A percentile compares a stretch with the other conserved stretches of the same genome.
Evolutionary conservation across 2,113 vertebrate genomes (phyloP).

Genomic region (Epinephelus moara): DNA sequence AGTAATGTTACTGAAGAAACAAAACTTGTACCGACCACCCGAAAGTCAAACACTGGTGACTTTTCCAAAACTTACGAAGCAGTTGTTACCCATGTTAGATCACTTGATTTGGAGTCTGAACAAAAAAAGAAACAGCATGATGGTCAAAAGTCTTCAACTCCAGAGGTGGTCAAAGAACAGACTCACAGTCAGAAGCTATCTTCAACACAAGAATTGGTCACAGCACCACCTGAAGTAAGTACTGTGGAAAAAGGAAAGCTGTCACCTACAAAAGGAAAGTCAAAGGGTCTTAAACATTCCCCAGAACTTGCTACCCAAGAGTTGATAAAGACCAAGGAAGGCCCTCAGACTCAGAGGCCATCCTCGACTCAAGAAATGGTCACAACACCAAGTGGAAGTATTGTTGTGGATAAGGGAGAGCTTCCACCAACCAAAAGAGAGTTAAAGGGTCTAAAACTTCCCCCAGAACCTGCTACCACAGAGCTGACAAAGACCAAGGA

Average conservation of each 20-base stretch:
- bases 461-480: not conserved
- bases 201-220: not conserved
- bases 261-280: slow-evolving; percentile 28
- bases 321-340: not conserved
- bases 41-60: slow-evolving; percentile 29
- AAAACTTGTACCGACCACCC: slow-evolving; percentile 17
- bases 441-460: not conserved
- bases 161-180: not conserved
- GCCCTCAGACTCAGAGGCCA: not conserved
- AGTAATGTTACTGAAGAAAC: slow-evolving; percentile 7
- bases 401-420: not conserved
- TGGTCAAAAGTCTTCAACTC: not conserved
- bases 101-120: not conserved
- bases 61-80: not conserved
- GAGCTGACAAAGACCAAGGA: not conserved
- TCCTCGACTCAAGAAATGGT: not conserved
- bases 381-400: not conserved
- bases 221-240: not conserved
- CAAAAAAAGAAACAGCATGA: slow-evolving; percentile 1
- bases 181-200: not conserved
- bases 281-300: not conserved
- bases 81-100: not conserved
- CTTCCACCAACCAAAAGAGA: slow-evolving; percentile 31
- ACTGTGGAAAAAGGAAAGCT: not conserved
- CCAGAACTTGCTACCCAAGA: not conserved